Percentiles rank a stretch among this genome's conserved stretches.
Evolutionary conservation across 1,140 invertebrate species (phyloP).

Genomic region (Rhopalosiphum maidis): DNA sequence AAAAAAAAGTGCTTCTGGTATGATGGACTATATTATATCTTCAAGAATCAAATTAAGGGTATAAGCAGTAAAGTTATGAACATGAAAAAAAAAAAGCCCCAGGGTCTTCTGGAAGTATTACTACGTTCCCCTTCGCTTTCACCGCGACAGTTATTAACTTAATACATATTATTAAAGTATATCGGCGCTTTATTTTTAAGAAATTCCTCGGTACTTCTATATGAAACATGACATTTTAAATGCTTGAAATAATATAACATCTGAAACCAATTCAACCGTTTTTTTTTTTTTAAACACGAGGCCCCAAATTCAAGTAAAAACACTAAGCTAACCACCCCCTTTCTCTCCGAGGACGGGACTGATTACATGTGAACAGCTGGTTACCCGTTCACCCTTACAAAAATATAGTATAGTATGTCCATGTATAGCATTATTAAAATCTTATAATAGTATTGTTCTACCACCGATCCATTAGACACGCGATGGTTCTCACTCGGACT

Average conservation of each 20-base stretch:
- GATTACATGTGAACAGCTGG: not conserved
- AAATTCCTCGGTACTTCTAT: not conserved
- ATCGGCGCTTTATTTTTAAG: not conserved
- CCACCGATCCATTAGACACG: not conserved
- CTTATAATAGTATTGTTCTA: not conserved
- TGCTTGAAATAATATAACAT: not conserved
- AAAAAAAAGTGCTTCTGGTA: not conserved
- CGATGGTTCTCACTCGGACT: not conserved
- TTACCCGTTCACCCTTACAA: not conserved
- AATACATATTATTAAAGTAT: not conserved
- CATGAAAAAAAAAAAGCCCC: not conserved
- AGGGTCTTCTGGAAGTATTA: not conserved
- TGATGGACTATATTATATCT: not conserved
- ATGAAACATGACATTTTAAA: not conserved
- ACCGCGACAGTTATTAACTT: not conserved
- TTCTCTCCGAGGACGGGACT: not conserved
- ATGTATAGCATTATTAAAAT: not conserved
- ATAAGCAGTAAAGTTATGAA: not conserved
- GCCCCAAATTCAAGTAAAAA: not conserved
- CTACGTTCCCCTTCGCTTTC: not conserved
- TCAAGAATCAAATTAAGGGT: not conserved
- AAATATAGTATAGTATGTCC: not conserved
- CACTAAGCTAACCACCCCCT: fast-evolving
- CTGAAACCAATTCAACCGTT: not conserved
- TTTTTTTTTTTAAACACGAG: not conserved